Percentiles rank a stretch among this genome's conserved stretches.
Evolutionary conservation across 2,888 invertebrate species (phyloP).

Genomic region (Hecatera dysodea): DNA sequence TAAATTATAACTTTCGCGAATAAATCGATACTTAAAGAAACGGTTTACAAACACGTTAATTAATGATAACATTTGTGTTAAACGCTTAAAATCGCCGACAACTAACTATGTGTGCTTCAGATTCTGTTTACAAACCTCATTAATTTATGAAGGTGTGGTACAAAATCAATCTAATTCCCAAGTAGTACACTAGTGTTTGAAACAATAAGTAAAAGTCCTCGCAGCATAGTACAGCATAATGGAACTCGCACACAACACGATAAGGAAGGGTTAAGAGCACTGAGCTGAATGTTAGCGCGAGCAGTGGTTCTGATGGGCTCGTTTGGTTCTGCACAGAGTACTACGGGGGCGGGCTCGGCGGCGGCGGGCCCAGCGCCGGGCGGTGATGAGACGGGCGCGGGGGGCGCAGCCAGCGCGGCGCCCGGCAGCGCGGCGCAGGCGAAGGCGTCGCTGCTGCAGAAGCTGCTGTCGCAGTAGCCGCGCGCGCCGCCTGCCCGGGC

Average conservation of each 20-base stretch:
- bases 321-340: constrained; percentile 79
- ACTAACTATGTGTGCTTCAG: constrained; percentile 41
- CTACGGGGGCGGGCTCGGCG: constrained; percentile 89
- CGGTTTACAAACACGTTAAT: background rate
- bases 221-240: constrained; percentile 7
- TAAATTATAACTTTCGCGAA: background rate
- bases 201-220: background rate
- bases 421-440: constrained; percentile 60
- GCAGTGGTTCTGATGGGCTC: background rate
- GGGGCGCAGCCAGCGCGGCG: constrained; percentile 27
- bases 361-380: constrained; percentile 77
- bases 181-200: background rate
- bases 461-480: constrained; percentile 95
- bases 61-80: constrained; percentile 23
- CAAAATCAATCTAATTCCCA: background rate
- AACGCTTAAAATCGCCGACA: constrained; percentile 11
- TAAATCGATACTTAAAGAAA: background rate
- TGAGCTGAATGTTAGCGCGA: background rate
- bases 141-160: constrained; percentile 15
- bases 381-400: constrained; percentile 74
- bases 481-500: constrained; percentile 36
- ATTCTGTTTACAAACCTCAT: constrained; percentile 15
- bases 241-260: constrained; percentile 9
- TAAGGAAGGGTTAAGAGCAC: constrained; percentile 40
- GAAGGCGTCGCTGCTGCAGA: constrained; percentile 96